A percentile compares a stretch with the other conserved stretches of the same genome.
Evolutionary conservation across 2,888 invertebrate species (phyloP).

Genomic region (Dicycla oo): DNA sequence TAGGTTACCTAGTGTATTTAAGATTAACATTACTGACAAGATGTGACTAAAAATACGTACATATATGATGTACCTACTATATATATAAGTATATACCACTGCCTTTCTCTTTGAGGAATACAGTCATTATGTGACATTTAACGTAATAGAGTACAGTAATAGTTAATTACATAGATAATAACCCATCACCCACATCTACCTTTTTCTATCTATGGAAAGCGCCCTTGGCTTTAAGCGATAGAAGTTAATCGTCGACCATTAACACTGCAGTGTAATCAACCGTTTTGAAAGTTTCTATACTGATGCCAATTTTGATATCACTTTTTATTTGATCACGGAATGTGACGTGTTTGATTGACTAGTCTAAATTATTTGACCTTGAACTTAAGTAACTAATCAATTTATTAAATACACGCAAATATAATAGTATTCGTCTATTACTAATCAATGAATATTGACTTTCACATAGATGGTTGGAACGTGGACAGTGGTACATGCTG

Average conservation of each 20-base stretch:
- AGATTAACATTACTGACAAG: no score
- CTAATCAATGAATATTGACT: background rate
- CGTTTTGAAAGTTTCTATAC: conserved; percentile 23
- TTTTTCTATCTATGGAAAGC: conserved; percentile 24
- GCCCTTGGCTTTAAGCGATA: conserved; percentile 47
- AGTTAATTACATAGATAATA: conserved; percentile 22
- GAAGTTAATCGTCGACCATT: conserved; percentile 8
- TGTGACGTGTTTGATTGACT: background rate
- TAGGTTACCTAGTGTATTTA: no score
- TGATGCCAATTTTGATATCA: conserved; percentile 8
- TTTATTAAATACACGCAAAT: background rate
- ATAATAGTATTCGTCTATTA: background rate
- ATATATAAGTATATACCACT: no score
- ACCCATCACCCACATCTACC: background rate
- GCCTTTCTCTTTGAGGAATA: background rate
- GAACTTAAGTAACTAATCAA: conserved; percentile 11
- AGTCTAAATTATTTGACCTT: conserved; percentile 11
- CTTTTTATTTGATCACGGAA: conserved; percentile 3
- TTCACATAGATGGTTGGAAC: background rate
- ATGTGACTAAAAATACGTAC: no score
- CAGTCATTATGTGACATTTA: background rate
- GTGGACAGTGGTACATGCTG: background rate
- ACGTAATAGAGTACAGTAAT: background rate
- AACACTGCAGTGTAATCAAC: conserved; percentile 49
- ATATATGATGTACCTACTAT: background rate